Percentiles rank a stretch among this genome's conserved stretches.
These are phyloP conservation scores for Campoletis raptor DNA, from an alignment of 2,888 invertebrate species.

Conservation along the genomic window DNA sequence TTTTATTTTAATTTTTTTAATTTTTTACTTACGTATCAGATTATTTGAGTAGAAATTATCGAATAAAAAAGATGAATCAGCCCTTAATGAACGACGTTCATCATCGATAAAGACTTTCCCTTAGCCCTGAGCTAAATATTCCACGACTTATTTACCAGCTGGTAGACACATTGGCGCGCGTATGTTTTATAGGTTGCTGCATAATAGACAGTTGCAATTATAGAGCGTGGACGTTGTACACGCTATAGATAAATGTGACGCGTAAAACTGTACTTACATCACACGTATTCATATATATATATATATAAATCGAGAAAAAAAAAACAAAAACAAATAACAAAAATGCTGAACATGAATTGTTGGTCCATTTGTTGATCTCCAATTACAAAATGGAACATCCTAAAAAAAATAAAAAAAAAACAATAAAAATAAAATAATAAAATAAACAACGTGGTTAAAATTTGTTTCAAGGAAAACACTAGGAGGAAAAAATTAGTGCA, in stretches of 20 bases:
- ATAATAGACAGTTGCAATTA: slow-evolving; percentile 68
- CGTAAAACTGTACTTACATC: slow-evolving; percentile 34
- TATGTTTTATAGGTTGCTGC: slow-evolving; percentile 40
- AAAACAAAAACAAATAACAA: slow-evolving; percentile 10
- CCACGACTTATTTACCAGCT: slow-evolving; percentile 38
- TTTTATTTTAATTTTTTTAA: too few species aligned
- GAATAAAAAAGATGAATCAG: neutral
- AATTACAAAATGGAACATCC: neutral
- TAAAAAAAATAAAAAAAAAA: too few species aligned
- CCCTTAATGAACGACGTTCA: slow-evolving; percentile 52
- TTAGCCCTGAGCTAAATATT: slow-evolving; percentile 80
- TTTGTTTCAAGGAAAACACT: neutral
- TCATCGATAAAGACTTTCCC: slow-evolving; percentile 77
- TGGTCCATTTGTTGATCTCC: slow-evolving; percentile 23
- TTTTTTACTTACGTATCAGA: neutral
- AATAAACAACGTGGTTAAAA: neutral
- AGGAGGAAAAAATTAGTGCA: neutral
- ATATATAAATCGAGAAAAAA: too few species aligned
- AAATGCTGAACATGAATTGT: neutral
- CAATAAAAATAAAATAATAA: too few species aligned
- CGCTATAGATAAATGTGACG: slow-evolving; percentile 67
- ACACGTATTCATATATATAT: slow-evolving; percentile 30
- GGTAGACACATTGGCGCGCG: slow-evolving; percentile 54
- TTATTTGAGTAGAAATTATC: neutral
- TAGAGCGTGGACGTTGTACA: slow-evolving; percentile 60